Evolutionary conservation across 1,140 invertebrate species (phyloP), one percentile per base, ranked within the genome.

Genomic region (Solen grandis): DNA sequence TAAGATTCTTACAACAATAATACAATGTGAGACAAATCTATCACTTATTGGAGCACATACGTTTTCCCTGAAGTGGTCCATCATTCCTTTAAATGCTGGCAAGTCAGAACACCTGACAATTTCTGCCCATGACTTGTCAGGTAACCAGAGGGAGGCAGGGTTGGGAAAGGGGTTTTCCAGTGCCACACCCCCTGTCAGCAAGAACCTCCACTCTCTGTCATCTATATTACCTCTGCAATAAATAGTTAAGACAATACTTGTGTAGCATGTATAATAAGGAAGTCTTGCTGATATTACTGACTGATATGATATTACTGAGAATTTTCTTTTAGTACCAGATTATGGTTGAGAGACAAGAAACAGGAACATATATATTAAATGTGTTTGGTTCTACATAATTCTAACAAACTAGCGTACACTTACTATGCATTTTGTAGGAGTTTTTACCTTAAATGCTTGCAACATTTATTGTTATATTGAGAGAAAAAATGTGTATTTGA

Each of bases 121-220:
- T 78, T 93, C 92, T 19, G 88, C 83, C 92, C 92, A 93, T 1
- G 91, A 91, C 81, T 92, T 92, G 41, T 92, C 90, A 5, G 89
- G 66, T 27, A 93, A 81, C 92, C 92, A 93, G 2, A 74, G 73
- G 10, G 88, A 69, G 31, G 88, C 88, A 16, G 92, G 92, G 78
- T 93, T 93, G 29, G 86, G 86, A 81, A 90, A 92, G 0, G 90
- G 90, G 81, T 92, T 92, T 38, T 92, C 90, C 55, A 92, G 66
- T 27, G 91, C 89, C 31, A 92, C 87, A 60, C 92, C 92, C 31
- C 91, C 92, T 52, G 92, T 92, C 76, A 93, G 74, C 68, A 93
- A 79, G 83, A 93, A 93, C 46, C 91, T 65, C 90, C 91, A 92
- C 50, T 91, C 91, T 50, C 72, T 63, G 46, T 92, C 91, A 82